A percentile compares a stretch with the other conserved stretches of the same genome.
Evolutionary conservation across 2,113 vertebrate genomes (phyloP).

Genomic region (Cariama cristata): DNA sequence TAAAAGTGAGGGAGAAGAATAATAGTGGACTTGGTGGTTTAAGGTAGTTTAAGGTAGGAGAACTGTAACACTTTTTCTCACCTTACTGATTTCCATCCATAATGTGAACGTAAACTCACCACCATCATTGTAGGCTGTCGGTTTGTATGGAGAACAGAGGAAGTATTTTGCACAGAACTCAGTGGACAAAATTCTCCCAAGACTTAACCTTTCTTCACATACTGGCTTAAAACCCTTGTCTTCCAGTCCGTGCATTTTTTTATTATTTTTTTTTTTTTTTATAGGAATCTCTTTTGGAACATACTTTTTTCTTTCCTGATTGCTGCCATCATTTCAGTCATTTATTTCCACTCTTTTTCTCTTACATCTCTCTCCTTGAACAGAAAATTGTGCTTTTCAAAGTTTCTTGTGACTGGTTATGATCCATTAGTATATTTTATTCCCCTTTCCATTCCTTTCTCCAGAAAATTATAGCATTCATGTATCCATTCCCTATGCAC

Average conservation of each 20-base stretch:
- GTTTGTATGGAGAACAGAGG: background rate
- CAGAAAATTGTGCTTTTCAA: background rate
- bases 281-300: background rate
- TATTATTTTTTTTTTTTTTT: background rate
- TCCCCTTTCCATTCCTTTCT: background rate
- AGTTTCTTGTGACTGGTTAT: background rate
- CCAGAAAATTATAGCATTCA: background rate
- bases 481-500: background rate
- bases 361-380: background rate
- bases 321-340: background rate
- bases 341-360: background rate
- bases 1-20: background rate
- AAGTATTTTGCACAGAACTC: background rate
- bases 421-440: background rate
- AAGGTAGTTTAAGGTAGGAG: background rate
- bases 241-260: background rate
- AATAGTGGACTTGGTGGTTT: background rate
- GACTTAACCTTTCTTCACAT: background rate
- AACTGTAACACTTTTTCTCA: background rate
- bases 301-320: background rate
- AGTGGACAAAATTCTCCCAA: background rate
- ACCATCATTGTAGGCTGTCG: accelerated
- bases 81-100: background rate
- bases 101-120: background rate
- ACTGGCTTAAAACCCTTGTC: background rate